Base-by-base conservation (phyloP, 2,888 invertebrate species). In the Scaptomyza polygonia region DNA sequence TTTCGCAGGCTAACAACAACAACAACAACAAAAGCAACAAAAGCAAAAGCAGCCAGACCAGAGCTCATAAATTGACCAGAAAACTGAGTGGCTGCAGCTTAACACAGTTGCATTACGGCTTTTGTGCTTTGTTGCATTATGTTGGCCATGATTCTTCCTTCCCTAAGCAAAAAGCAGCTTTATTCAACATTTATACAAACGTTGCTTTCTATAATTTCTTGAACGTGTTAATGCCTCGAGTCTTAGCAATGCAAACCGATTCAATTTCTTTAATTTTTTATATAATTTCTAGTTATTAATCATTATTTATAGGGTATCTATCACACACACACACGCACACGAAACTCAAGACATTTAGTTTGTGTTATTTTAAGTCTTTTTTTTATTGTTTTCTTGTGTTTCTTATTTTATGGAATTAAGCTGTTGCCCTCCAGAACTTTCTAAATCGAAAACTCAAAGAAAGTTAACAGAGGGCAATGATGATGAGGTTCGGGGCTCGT, bases 21-120 rank as follows among this genome's bases (percentile, higher is more conserved):
- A 57, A 32, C 55, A 36, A n/a, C n/a, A n/a, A n/a, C n/a, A n/a
- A n/a, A n/a, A n/a, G n/a, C n/a, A n/a, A 30, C 47, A 65, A 12
- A 25, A 47, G 34, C 47, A 65, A 9, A 25, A 48, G 34, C 11
- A 51, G 40, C 47, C 44, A 21, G 29, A 56, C 65, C 42, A 16
- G 16, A 61, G 55, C 52, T 55, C 70, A 73, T 73, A 76, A 77
- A 76, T 73, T 64, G 64, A 67, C 70, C 73, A 71, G 71, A 75
- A 71, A 71, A 55, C 63, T 53, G 48, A 71, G 56, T 40, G 43
- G 30, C 47, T 47, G 52, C 47, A 25, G 59, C 64, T 53, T 29
- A 14, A 30, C 47, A 49, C 39, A 30, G 62, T 49, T 47, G 47
- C 43, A 43, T 27, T n/a, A 5, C 11, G 18, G 18, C 14, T 9